Evolutionary conservation across 2,888 invertebrate genomes (phyloP), one percentile per base, ranked within the genome.

Genomic region (Leptopilina myrica): DNA sequence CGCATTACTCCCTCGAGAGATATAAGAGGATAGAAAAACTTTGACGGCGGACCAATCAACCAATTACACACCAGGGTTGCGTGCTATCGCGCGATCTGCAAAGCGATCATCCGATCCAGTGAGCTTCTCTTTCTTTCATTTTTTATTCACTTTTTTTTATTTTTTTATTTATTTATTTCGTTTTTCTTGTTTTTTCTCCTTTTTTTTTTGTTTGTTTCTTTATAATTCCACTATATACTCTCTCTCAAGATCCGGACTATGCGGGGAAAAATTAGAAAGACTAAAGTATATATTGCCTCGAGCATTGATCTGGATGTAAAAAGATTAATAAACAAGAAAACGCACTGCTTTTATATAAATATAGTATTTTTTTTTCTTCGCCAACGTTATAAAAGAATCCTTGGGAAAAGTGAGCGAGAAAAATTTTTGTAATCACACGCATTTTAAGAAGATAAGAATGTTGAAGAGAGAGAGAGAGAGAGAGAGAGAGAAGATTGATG

Each of bases 21-120:
- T 6, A 43, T 43, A 8, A 43, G 43, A 64, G 56, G 56, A 56
- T 33, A 33, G 56, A 73, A 73, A 56, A 73, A 56, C 56, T 73
- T 73, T 53, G 56, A 73, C 53, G 26, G 53, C 73, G 53, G 73
- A 56, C 73, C 73, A 40, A 73, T 73, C 73, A 73, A 53, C 73
- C 73, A 73, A 73, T 56, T 73, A 73, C 73, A 73, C 33, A 73
- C n/a, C 56, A 56, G 56, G 56, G 73, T 73, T 73, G 56, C 73
- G 56, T 73, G 73, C 73, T 56, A 56, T 73, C 73, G 53, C 56
- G 73, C 56, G 73, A 73, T 73, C 73, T 53, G 33, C 56, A 73
- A 56, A 53, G 73, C 73, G 73, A 56, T 73, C 73, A 73, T 73
- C 33, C 53, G 53, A 73, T 73, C 53, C 73, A 73, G 56, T 73